Evolutionary conservation across 1,140 invertebrate species (phyloP).

Genomic region (Drosophila pandora): DNA sequence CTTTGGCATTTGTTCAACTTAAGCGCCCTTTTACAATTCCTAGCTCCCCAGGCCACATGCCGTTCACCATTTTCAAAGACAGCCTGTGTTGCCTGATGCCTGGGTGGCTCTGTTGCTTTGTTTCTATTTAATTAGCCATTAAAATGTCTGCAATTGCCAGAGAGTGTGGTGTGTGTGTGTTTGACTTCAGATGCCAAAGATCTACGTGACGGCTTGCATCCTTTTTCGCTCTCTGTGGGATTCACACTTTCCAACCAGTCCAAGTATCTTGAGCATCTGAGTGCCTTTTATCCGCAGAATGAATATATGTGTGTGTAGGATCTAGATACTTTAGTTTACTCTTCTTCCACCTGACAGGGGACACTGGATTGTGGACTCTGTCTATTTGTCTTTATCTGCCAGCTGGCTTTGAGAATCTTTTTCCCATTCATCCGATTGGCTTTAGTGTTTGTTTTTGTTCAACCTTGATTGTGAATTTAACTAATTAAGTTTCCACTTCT

Average conservation of each 20-base stretch:
- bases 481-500: slow-evolving; percentile 73
- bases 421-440: slow-evolving; percentile 9
- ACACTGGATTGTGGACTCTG: slow-evolving; percentile 4
- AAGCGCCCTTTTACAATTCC: slow-evolving; percentile 37
- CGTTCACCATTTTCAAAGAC: slow-evolving; percentile 31
- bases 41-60: slow-evolving; percentile 16
- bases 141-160: slow-evolving; percentile 60
- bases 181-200: slow-evolving; percentile 74
- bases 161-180: slow-evolving; percentile 37
- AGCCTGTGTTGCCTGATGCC: slow-evolving; percentile 2
- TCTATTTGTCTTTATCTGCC: slow-evolving; percentile 42
- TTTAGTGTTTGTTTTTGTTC: slow-evolving; percentile 32
- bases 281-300: slow-evolving; percentile 23
- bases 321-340: slow-evolving; percentile 4
- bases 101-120: slow-evolving; percentile 48
- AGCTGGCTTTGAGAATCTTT: no score
- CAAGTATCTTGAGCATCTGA: slow-evolving; percentile 34
- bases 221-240: slow-evolving; percentile 38
- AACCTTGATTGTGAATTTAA: slow-evolving; percentile 65
- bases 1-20: slow-evolving; percentile 39
- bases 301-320: not conserved
- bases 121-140: slow-evolving; percentile 82
- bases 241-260: not conserved
- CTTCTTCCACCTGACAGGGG: slow-evolving; percentile 32
- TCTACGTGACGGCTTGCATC: slow-evolving; percentile 68